phyloP scores from a whole-genome alignment of 2,797 vertebrate genomes.

The Microhierax caerulescens region DNA sequence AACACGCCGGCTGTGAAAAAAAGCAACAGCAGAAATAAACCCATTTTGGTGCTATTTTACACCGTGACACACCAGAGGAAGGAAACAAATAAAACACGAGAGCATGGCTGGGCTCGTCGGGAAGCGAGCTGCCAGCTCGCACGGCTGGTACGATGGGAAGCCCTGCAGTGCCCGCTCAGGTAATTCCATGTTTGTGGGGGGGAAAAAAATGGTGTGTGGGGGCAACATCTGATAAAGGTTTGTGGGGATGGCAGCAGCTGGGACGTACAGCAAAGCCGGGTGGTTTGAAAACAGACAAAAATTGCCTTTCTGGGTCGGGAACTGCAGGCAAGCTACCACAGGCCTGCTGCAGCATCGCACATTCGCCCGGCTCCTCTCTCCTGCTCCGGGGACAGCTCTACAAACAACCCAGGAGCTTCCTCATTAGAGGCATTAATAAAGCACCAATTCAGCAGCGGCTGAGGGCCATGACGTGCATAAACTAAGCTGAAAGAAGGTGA shows the following conservation, averaged over 20 bases:
- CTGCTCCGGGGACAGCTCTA: background rate
- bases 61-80: rapidly evolving
- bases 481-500: background rate
- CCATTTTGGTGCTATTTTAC: background rate
- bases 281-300: background rate
- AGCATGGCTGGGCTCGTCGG: background rate
- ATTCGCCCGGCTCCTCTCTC: background rate
- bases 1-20: background rate
- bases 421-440: background rate
- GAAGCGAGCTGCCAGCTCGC: background rate
- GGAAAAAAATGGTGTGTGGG: background rate
- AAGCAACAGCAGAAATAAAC: background rate
- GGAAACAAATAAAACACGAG: too few species aligned
- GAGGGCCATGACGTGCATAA: rapidly evolving
- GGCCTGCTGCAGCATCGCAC: background rate
- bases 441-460: background rate
- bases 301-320: background rate
- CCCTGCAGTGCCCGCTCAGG: background rate
- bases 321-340: background rate
- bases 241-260: rapidly evolving
- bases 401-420: background rate
- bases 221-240: background rate
- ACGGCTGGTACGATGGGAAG: background rate
- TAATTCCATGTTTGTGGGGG: rapidly evolving
- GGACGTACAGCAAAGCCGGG: background rate